These are phyloP conservation scores for Bos indicus DNA, from an alignment of 2,113 vertebrate species.

Conservation along the genomic window DNA sequence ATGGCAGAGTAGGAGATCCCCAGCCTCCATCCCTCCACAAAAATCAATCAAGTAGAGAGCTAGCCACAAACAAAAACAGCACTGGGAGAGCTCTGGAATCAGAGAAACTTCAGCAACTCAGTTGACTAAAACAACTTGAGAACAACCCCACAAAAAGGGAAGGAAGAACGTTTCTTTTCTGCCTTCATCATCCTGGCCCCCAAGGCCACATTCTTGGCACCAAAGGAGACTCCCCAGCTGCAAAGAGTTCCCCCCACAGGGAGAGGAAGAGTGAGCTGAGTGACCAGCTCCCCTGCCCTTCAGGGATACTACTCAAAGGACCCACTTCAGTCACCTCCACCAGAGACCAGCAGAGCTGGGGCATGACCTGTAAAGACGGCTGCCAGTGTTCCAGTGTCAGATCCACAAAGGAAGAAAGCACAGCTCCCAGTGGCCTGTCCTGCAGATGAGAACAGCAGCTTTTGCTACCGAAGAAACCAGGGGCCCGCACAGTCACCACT, in stretches of 20 bases:
- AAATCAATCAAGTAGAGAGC: not conserved
- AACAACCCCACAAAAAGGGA: not conserved
- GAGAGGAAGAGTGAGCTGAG: not conserved
- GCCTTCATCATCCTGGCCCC: too few relatives aligned
- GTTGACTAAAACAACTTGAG: not conserved
- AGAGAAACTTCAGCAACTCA: not conserved
- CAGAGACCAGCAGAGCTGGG: not conserved
- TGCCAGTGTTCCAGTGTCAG: not conserved
- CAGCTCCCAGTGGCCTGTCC: not conserved
- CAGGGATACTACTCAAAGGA: not conserved
- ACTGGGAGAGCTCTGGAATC: not conserved
- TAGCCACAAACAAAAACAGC: not conserved
- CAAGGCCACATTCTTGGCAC: not conserved
- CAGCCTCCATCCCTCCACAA: not conserved
- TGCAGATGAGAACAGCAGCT: not conserved
- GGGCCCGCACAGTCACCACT: not conserved
- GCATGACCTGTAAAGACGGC: not conserved
- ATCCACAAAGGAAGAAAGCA: not conserved
- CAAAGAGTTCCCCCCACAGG: not conserved
- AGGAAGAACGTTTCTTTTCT: not conserved
- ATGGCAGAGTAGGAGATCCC: not conserved
- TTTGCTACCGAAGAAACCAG: not conserved
- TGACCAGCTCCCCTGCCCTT: not conserved
- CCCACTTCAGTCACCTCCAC: too few relatives aligned
- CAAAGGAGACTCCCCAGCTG: not conserved